Evolutionary conservation across 2,113 vertebrate species (phyloP), one percentile per base, ranked within the genome.

Genomic region (Phainopepla nitens): DNA sequence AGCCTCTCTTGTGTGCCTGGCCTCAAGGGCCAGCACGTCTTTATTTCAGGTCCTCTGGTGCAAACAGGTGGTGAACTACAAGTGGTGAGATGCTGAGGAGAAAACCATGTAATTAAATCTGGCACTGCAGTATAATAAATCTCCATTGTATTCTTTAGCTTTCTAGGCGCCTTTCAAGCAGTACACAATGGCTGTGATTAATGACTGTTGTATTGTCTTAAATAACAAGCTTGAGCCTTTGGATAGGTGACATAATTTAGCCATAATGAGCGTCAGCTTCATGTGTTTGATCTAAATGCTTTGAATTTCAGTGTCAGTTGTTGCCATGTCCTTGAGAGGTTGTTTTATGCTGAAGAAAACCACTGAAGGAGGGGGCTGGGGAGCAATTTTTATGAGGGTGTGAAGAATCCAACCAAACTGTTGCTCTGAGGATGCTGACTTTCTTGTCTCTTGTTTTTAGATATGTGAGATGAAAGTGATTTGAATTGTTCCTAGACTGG

Each of bases 1-100:
- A 84, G 49, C 62, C 14, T 45, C 33, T 77, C 50, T 19, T 23
- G 61, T 3, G 1, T 50, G 64, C 69, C 49, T 27, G 42, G 68
- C 79, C 87, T 89, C 62, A 5, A 76, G 76, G 70, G 71, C 73
- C 5, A 15, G 39, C 70, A 22, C 0, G 1, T 86, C 71, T 86
- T 92, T 90, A 64, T 87, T 96, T 89, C 44, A 22, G 36, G n/a
- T 87, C 64, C 82, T 90, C 86, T 89, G 82, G 79, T 94, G 87
- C 93, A 95, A 95, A 95, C 93, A 95, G 95, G 94, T 96, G 93
- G 76, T 95, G 92, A 95, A 90, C 85, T 83, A 78, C 81, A 95
- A 87, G 75, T 5, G 6, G 53, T 0, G 2, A 71, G 88, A 82
- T 71, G 33, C 62, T 36, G 47, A 84, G 80, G 81, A 91, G 86